phyloP scores from a whole-genome alignment of 1,140 invertebrate genomes.

The Brachionus sp. region DNA sequence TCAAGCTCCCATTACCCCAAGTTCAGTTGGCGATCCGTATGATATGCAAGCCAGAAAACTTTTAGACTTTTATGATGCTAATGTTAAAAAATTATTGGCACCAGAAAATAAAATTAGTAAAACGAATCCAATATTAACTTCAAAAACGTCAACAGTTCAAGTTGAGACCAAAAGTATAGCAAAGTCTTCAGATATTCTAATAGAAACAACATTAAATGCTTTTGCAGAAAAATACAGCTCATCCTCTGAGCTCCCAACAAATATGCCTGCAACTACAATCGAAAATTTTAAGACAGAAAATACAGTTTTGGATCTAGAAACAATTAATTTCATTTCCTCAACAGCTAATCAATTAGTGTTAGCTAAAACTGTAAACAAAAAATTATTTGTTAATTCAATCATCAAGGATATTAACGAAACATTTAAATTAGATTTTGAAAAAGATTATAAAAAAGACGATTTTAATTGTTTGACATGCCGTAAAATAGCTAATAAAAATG shows the following conservation, averaged over 20 bases:
- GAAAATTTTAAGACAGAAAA: not conserved
- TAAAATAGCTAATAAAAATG: not conserved
- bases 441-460: not conserved
- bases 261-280: not conserved
- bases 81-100: not conserved
- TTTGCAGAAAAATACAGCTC: not conserved
- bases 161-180: not conserved
- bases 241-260: not conserved
- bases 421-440: not conserved
- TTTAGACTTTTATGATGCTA: not conserved
- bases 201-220: not conserved
- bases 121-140: not conserved
- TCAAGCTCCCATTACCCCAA: not conserved
- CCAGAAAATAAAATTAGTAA: not conserved
- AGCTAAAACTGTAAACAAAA: not conserved
- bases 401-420: conserved; percentile 10
- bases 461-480: conserved; percentile 20
- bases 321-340: not conserved
- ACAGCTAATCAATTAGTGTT: not conserved
- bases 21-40: not conserved
- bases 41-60: not conserved
- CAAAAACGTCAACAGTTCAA: not conserved
- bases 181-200: not conserved
- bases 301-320: not conserved
- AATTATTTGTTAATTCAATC: not conserved